phyloP scores from a whole-genome alignment of 2,888 invertebrate species.

The Nomada ruficornis region DNA sequence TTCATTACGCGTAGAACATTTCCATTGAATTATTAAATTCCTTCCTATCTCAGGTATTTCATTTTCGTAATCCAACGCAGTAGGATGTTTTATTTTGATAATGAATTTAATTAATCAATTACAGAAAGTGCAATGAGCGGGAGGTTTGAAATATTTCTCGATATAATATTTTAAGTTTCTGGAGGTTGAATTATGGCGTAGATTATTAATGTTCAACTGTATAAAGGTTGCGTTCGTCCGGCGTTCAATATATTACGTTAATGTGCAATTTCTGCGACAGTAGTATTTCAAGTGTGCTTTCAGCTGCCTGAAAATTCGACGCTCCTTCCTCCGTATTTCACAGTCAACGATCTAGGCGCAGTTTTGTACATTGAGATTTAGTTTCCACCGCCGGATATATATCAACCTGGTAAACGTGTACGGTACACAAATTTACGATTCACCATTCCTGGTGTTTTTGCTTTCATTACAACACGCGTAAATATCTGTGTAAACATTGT shows the following conservation, averaged over 20 bases:
- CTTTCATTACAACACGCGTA: background rate
- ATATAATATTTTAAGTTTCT: too few relatives aligned
- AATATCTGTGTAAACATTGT: background rate
- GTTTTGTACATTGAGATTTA: slow-evolving; percentile 41
- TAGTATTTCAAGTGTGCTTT: background rate
- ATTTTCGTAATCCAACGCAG: too few relatives aligned
- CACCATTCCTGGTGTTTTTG: background rate
- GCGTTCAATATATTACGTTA: background rate
- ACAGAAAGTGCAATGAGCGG: too few relatives aligned
- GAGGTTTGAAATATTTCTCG: background rate
- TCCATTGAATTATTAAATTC: background rate
- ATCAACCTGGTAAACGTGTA: slow-evolving; percentile 1
- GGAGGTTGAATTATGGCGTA: too few relatives aligned
- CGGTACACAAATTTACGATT: slow-evolving; percentile 34
- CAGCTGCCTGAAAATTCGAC: slow-evolving; percentile 11
- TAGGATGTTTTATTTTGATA: too few relatives aligned
- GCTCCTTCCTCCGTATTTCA: slow-evolving; percentile 11
- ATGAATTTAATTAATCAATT: too few relatives aligned
- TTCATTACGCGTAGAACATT: background rate
- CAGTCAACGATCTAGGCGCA: slow-evolving; percentile 34
- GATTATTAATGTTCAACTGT: too few relatives aligned
- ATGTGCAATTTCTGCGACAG: background rate
- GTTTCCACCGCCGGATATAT: slow-evolving; percentile 23
- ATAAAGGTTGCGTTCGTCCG: too few relatives aligned
- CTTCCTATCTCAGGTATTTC: too few relatives aligned